A percentile compares a stretch with the other conserved stretches of the same genome.
Conservation (phyloP, 64 coral and sea anemone species). For the Platygyra sinensis region DNA sequence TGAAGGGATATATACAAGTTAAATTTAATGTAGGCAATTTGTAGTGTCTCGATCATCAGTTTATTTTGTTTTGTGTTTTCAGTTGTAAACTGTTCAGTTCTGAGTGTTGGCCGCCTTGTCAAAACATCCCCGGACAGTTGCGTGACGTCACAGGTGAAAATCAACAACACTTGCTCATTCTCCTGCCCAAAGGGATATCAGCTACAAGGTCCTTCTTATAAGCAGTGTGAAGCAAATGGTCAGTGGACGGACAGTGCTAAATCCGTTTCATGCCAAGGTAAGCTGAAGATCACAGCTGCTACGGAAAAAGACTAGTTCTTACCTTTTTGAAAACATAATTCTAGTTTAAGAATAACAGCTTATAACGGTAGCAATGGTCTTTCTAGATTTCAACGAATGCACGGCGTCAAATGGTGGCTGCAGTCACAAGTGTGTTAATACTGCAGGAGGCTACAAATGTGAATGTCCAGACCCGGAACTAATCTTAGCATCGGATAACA, state of each 20-base stretch:
- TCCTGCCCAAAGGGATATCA: not conserved
- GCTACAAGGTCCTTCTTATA: not conserved
- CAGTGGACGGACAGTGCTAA: not conserved
- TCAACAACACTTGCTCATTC: not conserved
- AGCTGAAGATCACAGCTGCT: not conserved
- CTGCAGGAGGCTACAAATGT: not conserved
- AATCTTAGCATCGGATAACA: not conserved
- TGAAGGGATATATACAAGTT: not conserved
- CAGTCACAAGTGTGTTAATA: constrained; percentile 2
- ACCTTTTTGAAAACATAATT: too few relatives aligned
- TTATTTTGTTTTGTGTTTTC: too few relatives aligned
- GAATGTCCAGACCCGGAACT: not conserved
- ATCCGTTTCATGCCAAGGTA: not conserved
- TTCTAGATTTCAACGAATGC: not conserved
- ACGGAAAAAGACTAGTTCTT: too few relatives aligned
- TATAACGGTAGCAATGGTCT: too few relatives aligned
- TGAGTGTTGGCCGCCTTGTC: not conserved
- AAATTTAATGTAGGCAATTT: not conserved
- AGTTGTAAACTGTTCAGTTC: not conserved
- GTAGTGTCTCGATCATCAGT: too few relatives aligned
- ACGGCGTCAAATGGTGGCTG: not conserved
- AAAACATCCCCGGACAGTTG: not conserved
- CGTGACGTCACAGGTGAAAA: not conserved
- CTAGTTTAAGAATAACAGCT: too few relatives aligned
- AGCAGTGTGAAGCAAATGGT: not conserved